These are phyloP conservation scores for Zootermopsis nevadensis DNA, from an alignment of 2,888 invertebrate species.

Conservation along the genomic window DNA sequence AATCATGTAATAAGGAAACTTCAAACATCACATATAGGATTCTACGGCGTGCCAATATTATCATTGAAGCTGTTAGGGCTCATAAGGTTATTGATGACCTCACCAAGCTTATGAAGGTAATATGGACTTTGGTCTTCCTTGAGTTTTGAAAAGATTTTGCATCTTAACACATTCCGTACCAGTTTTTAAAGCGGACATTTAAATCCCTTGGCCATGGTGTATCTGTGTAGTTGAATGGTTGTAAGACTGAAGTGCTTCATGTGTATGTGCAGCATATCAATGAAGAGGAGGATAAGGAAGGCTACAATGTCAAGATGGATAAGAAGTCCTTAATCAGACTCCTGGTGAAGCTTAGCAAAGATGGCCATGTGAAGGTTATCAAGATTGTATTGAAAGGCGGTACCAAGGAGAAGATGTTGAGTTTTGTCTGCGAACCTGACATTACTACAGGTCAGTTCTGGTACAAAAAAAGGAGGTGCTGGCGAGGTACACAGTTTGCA, in stretches of 20 bases:
- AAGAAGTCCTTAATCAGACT: conserved; percentile 74
- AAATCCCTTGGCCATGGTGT: too few species aligned
- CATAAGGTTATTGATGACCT: conserved; percentile 71
- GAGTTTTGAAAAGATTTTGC: background rate
- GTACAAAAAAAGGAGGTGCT: background rate
- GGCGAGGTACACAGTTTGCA: too few species aligned
- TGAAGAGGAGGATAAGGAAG: conserved; percentile 68
- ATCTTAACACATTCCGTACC: too few species aligned
- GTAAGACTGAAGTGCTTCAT: too few species aligned
- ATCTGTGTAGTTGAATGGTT: too few species aligned
- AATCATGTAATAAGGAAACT: background rate
- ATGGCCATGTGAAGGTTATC: conserved; percentile 69
- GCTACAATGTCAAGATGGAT: conserved; percentile 69
- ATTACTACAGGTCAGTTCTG: conserved; percentile 57
- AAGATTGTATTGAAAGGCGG: conserved; percentile 64
- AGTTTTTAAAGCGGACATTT: too few species aligned
- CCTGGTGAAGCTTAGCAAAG: conserved; percentile 68
- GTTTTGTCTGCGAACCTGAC: conserved; percentile 68
- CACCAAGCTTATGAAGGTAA: conserved; percentile 64
- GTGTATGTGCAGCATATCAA: conserved; percentile 62
- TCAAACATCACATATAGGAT: conserved; percentile 63
- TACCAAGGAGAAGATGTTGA: conserved; percentile 63
- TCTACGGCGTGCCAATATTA: conserved; percentile 70
- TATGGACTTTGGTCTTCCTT: background rate
- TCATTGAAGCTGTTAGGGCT: conserved; percentile 71